Evolutionary conservation across 2,888 invertebrate genomes (phyloP).

Genomic region (Eupeodes latifasciatus): DNA sequence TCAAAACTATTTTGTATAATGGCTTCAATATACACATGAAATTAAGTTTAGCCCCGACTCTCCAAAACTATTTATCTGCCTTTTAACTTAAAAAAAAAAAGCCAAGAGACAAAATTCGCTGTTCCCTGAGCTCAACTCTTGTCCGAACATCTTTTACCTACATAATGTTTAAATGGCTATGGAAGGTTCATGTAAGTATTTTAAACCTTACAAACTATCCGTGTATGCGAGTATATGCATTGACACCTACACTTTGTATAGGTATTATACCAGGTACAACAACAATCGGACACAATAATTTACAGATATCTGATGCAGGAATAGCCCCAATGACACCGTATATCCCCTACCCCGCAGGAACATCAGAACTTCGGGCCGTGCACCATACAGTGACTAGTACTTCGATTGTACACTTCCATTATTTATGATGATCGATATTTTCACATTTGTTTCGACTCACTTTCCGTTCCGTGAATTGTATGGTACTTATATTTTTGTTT

Average conservation of each 20-base stretch:
- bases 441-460: slow-evolving; percentile 74
- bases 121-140: too few species aligned
- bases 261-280: background rate
- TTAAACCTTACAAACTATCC: too few species aligned
- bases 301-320: slow-evolving; percentile 63
- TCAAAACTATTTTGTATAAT: too few species aligned
- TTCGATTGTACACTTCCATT: slow-evolving; percentile 68
- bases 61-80: too few species aligned
- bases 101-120: too few species aligned
- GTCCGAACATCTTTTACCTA: too few species aligned
- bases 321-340: slow-evolving; percentile 26
- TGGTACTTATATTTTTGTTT: background rate
- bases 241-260: slow-evolving; percentile 46
- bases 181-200: too few species aligned
- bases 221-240: background rate
- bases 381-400: slow-evolving; percentile 49
- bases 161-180: too few species aligned
- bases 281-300: slow-evolving; percentile 60
- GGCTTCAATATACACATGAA: too few species aligned
- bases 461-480: slow-evolving; percentile 67
- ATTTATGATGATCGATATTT: slow-evolving; percentile 75
- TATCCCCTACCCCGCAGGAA: background rate
- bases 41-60: too few species aligned
- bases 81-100: too few species aligned
- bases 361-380: slow-evolving; percentile 26